phyloP scores from a whole-genome alignment of 1,140 invertebrate genomes.

The Drosophila nigrodunni region DNA sequence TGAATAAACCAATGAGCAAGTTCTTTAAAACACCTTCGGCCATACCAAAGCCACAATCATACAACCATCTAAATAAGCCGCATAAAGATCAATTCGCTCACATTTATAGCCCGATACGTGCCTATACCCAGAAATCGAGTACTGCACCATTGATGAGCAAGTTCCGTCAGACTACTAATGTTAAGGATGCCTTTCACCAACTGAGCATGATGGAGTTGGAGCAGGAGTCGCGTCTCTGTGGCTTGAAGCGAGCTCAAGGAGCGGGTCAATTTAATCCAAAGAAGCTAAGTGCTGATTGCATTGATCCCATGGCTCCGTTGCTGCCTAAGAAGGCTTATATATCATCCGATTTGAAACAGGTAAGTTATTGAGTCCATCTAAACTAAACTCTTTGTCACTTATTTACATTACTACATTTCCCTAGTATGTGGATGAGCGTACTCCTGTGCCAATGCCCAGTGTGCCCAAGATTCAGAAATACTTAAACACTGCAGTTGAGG shows the following conservation, averaged over 20 bases:
- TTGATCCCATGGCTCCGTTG: slow-evolving; percentile 30
- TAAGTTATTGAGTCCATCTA: slow-evolving; percentile 28
- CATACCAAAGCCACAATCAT: slow-evolving; percentile 49
- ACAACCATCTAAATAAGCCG: slow-evolving; percentile 1
- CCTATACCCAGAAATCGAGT: slow-evolving; percentile 84
- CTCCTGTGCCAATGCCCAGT: slow-evolving; percentile 69
- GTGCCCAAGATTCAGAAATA: slow-evolving; percentile 78
- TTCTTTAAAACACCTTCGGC: slow-evolving; percentile 56
- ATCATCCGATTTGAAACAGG: slow-evolving; percentile 75
- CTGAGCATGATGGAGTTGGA: slow-evolving; percentile 63
- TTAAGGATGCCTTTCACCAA: slow-evolving; percentile 44
- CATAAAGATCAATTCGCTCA: slow-evolving; percentile 69
- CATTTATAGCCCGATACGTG: slow-evolving; percentile 83
- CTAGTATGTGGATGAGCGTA: slow-evolving; percentile 78
- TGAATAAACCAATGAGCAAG: slow-evolving; percentile 45
- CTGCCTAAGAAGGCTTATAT: slow-evolving; percentile 82
- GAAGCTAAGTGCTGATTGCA: slow-evolving; percentile 12
- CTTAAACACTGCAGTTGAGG: slow-evolving; percentile 66
- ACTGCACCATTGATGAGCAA: slow-evolving; percentile 73
- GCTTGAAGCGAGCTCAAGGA: slow-evolving; percentile 13
- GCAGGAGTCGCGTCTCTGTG: slow-evolving; percentile 60
- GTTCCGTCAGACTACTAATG: slow-evolving; percentile 43
- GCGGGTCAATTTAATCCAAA: background rate
- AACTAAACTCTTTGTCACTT: background rate
- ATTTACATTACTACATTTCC: background rate